A percentile compares a stretch with the other conserved stretches of the same genome.
These are phyloP conservation scores for Malacoctenus gilli DNA, from an alignment of 2,797 vertebrate genomes.

Conservation along the genomic window DNA sequence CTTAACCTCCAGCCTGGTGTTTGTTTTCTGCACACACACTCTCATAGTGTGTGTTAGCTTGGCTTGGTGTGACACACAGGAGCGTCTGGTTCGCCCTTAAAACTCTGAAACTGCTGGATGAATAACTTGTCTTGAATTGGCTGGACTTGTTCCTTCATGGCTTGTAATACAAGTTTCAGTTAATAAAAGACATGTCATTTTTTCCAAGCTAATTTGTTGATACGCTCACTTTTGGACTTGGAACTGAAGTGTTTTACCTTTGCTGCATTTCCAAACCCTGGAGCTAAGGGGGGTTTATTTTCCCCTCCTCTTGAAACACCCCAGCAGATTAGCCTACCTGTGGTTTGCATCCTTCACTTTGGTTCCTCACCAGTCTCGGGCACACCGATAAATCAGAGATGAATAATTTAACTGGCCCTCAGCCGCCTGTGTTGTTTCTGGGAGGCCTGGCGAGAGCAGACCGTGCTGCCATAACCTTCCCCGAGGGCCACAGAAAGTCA, in stretches of 20 bases:
- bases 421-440: slow-evolving; percentile 63
- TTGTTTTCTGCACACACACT: slow-evolving; percentile 68
- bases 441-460: slow-evolving; percentile 55
- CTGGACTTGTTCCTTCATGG: background rate
- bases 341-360: slow-evolving; percentile 38
- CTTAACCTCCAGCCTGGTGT: slow-evolving; percentile 74
- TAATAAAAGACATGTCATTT: slow-evolving; percentile 13
- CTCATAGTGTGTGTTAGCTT: slow-evolving; percentile 50
- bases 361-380: slow-evolving; percentile 39
- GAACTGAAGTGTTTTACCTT: background rate
- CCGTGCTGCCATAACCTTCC: slow-evolving; percentile 50
- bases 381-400: slow-evolving; percentile 65
- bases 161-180: background rate
- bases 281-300: background rate
- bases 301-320: slow-evolving; percentile 9
- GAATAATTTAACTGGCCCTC: slow-evolving; percentile 75
- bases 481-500: slow-evolving; percentile 36
- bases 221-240: background rate
- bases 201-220: background rate
- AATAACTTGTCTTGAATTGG: slow-evolving; percentile 3
- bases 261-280: background rate
- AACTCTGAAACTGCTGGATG: slow-evolving; percentile 12
- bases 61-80: slow-evolving; percentile 25
- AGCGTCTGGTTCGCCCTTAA: slow-evolving; percentile 27
- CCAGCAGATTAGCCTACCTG: slow-evolving; percentile 26